phyloP scores from a whole-genome alignment of 2,888 invertebrate genomes.

The Saturnia japonica region DNA sequence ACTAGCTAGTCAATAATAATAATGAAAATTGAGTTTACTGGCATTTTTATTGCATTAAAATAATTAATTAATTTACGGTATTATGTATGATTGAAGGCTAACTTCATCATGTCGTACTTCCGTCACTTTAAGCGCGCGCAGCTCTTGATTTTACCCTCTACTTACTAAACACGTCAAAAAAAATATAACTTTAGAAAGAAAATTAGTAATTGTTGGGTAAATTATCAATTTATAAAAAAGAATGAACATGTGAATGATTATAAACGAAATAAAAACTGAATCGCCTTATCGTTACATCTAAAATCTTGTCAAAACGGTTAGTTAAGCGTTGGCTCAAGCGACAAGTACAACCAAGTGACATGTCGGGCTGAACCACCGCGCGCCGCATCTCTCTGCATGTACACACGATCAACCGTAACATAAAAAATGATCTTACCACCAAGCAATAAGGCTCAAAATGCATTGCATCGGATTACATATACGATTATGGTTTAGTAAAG shows the following conservation, averaged over 20 bases:
- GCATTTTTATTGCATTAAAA: too few relatives aligned
- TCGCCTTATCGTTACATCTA: slow-evolving; percentile 55
- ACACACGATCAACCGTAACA: slow-evolving; percentile 13
- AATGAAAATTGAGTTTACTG: too few relatives aligned
- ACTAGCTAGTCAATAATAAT: too few relatives aligned
- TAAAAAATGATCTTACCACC: not conserved
- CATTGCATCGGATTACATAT: not conserved
- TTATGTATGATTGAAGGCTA: too few relatives aligned
- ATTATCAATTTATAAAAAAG: not conserved
- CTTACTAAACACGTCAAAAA: too few relatives aligned
- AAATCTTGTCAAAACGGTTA: slow-evolving; percentile 80
- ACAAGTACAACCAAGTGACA: slow-evolving; percentile 74
- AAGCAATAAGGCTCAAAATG: slow-evolving; percentile 42
- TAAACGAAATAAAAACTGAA: slow-evolving; percentile 18
- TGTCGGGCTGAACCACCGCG: slow-evolving; percentile 48
- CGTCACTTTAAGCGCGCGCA: too few relatives aligned
- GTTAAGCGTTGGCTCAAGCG: slow-evolving; percentile 76
- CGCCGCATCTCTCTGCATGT: slow-evolving; percentile 32
- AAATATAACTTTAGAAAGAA: too few relatives aligned
- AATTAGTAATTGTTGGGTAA: not conserved
- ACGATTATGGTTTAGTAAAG: slow-evolving; percentile 49
- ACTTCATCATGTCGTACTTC: too few relatives aligned
- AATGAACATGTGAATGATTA: slow-evolving; percentile 11
- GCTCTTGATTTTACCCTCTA: too few relatives aligned
- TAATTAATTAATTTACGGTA: too few relatives aligned